Conservation (phyloP, 2,113 vertebrate species). For the Sterna hirundo region DNA sequence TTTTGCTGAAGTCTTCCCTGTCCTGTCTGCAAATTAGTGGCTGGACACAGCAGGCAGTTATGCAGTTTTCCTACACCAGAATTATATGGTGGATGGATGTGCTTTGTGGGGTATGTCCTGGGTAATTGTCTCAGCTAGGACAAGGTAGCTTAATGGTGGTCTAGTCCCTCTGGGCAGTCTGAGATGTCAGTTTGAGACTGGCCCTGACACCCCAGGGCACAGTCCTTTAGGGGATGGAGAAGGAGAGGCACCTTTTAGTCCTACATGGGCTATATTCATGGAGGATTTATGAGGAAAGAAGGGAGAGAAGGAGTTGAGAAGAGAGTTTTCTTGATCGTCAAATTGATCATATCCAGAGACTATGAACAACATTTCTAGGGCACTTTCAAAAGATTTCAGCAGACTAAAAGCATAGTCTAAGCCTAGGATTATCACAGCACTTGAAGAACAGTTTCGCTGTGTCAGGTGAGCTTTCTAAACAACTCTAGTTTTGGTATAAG, state of each 20-base stretch:
- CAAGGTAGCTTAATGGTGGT: neutral
- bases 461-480: neutral
- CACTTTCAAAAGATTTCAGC: neutral
- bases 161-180: neutral
- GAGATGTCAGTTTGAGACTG: neutral
- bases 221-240: neutral
- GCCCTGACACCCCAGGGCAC: neutral
- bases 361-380: neutral
- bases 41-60: neutral
- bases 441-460: neutral
- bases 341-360: neutral
- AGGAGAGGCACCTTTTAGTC: neutral
- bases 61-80: fast-evolving
- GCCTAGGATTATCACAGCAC: neutral
- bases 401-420: neutral
- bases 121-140: neutral
- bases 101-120: neutral
- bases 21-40: neutral
- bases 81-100: neutral
- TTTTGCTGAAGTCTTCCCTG: neutral
- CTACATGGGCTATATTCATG: neutral
- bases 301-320: neutral
- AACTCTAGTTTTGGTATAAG: neutral
- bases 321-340: neutral
- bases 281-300: neutral